Evolutionary conservation across 2,113 vertebrate species (phyloP).

Genomic region (Catagonus wagneri): DNA sequence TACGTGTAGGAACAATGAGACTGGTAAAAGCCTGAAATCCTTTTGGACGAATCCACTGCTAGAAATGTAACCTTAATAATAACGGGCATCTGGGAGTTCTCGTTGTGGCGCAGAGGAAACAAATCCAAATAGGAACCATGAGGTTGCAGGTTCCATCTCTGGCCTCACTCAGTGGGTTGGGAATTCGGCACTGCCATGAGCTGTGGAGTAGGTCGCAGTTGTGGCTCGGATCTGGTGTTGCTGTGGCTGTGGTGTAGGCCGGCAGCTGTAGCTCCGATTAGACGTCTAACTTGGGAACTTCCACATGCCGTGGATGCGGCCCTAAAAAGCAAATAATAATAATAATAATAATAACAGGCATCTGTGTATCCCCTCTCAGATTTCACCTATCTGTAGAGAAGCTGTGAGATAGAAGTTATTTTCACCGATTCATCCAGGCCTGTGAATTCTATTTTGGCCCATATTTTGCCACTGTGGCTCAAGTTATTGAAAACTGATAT

Average conservation of each 20-base stretch:
- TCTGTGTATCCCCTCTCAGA: neutral
- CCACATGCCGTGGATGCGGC: no score
- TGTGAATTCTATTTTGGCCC: neutral
- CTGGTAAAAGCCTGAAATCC: neutral
- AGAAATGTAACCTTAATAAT: neutral
- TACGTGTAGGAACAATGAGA: neutral
- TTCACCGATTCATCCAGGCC: neutral
- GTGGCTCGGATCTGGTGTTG: no score
- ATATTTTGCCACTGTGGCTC: neutral
- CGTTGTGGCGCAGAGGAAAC: no score
- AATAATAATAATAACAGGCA: neutral
- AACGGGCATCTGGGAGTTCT: neutral
- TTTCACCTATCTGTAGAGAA: neutral
- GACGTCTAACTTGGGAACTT: no score
- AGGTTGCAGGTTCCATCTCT: no score
- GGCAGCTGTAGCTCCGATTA: no score
- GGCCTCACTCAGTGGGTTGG: no score
- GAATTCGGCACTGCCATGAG: no score
- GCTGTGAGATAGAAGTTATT: neutral
- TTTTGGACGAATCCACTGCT: constrained; percentile 31
- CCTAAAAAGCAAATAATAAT: no score
- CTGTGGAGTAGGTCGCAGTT: no score
- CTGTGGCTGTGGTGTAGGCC: no score
- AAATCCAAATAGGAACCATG: no score
- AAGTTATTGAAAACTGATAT: neutral